Evolutionary conservation across 2,797 vertebrate genomes (phyloP).

Genomic region (Sylvilagus floridanus): DNA sequence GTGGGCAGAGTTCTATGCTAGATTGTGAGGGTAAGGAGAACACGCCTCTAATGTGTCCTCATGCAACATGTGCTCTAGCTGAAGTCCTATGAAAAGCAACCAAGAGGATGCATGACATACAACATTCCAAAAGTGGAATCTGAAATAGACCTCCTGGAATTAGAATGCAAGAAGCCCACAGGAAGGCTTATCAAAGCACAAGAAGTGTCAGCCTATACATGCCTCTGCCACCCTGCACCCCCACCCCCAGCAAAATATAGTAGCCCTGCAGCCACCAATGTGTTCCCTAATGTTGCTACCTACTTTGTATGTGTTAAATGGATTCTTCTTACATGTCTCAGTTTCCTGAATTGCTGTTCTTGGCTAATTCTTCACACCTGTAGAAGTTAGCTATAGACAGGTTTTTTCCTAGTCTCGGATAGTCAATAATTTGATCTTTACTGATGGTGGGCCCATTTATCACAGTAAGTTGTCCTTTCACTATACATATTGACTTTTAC

Average conservation of each 20-base stretch:
- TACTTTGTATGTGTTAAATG: conserved; percentile 31
- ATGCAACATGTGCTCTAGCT: conserved; percentile 49
- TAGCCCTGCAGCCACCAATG: neutral
- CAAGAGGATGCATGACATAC: neutral
- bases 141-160: neutral
- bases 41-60: conserved; percentile 16
- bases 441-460: conserved; percentile 79
- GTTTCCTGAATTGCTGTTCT: conserved; percentile 64
- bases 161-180: neutral
- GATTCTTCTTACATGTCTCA: conserved; percentile 28
- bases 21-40: neutral
- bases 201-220: neutral
- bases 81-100: neutral
- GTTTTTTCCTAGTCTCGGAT: conserved; percentile 61
- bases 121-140: neutral
- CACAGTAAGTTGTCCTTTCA: conserved; percentile 78
- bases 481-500: conserved; percentile 78
- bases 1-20: neutral
- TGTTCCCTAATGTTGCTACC: neutral
- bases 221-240: too few species aligned
- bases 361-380: conserved; percentile 80
- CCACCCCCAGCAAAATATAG: neutral
- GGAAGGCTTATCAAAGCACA: neutral
- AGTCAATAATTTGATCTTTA: conserved; percentile 83
- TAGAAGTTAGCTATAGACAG: conserved; percentile 67